Percentiles rank a stretch among this genome's conserved stretches.
These are phyloP conservation scores for Rhingia rostrata DNA, from an alignment of 2,888 invertebrate genomes.

Conservation along the genomic window DNA sequence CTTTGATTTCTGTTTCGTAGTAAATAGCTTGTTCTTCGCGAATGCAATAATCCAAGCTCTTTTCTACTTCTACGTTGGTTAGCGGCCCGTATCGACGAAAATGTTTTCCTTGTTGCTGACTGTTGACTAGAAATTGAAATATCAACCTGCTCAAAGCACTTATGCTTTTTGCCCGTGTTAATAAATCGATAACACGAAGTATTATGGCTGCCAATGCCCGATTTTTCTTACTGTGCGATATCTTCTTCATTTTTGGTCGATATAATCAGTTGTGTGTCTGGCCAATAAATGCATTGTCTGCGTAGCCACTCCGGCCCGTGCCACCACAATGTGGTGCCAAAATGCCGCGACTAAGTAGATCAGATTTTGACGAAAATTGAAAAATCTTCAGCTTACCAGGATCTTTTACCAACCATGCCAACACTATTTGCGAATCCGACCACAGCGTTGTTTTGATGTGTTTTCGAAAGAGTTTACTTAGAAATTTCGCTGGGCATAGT, in stretches of 20 bases:
- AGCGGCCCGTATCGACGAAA: no score
- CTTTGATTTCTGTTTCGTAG: not conserved
- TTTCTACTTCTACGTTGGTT: not conserved
- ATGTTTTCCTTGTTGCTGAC: not conserved
- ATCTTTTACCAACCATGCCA: not conserved
- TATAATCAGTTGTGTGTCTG: no score
- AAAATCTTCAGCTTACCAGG: not conserved
- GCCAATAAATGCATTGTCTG: no score
- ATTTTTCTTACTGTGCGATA: no score
- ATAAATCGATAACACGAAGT: no score
- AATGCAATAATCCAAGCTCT: not conserved
- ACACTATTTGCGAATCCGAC: conserved; percentile 3
- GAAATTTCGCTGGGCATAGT: conserved; percentile 1
- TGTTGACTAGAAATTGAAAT: no score
- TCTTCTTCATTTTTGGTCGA: no score
- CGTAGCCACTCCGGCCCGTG: no score
- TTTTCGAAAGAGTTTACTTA: not conserved
- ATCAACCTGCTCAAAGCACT: no score
- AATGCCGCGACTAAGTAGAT: not conserved
- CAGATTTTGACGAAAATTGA: conserved; percentile 1
- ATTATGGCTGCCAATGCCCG: no score
- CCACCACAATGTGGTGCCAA: not conserved
- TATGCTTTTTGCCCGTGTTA: no score
- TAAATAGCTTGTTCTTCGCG: not conserved
- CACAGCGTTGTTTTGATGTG: not conserved